phyloP scores from a whole-genome alignment of 2,888 invertebrate genomes.

The Phlogophora meticulosa region DNA sequence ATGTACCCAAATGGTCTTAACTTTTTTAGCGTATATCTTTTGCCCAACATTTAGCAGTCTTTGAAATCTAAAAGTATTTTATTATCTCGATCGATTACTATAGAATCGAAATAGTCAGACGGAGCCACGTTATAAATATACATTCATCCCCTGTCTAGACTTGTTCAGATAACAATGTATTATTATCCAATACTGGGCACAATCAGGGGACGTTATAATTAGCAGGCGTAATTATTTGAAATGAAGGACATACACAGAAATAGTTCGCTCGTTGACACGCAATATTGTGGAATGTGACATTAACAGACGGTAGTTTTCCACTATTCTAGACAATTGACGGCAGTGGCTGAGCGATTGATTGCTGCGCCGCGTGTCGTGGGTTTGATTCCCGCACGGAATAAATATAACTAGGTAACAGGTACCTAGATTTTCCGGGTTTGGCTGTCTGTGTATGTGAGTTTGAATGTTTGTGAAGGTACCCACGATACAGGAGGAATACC shows the following conservation, averaged over 20 bases:
- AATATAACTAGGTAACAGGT: too few relatives aligned
- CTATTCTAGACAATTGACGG: not conserved
- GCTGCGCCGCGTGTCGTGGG: too few relatives aligned
- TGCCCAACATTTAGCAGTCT: not conserved
- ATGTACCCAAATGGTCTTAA: not conserved
- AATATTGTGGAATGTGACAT: slow-evolving; percentile 7
- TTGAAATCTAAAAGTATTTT: slow-evolving; percentile 19
- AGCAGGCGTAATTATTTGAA: slow-evolving; percentile 54
- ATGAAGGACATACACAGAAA: slow-evolving; percentile 61
- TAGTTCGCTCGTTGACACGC: slow-evolving; percentile 29
- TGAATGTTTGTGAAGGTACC: too few relatives aligned
- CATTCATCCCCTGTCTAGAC: slow-evolving; percentile 51
- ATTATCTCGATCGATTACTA: too few relatives aligned
- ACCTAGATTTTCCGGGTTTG: too few relatives aligned
- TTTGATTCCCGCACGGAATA: too few relatives aligned
- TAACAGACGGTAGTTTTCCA: slow-evolving; percentile 33
- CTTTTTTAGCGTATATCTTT: not conserved
- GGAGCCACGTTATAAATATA: slow-evolving; percentile 21
- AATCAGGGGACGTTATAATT: slow-evolving; percentile 49
- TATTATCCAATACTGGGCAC: slow-evolving; percentile 46
- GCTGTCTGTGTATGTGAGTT: too few relatives aligned
- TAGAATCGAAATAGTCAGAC: slow-evolving; percentile 18
- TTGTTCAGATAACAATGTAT: slow-evolving; percentile 47
- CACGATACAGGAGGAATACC: too few relatives aligned
- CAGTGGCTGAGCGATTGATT: not conserved